These are phyloP conservation scores for Sapajus apella DNA, from an alignment of 2,113 vertebrate genomes.

Conservation along the genomic window DNA sequence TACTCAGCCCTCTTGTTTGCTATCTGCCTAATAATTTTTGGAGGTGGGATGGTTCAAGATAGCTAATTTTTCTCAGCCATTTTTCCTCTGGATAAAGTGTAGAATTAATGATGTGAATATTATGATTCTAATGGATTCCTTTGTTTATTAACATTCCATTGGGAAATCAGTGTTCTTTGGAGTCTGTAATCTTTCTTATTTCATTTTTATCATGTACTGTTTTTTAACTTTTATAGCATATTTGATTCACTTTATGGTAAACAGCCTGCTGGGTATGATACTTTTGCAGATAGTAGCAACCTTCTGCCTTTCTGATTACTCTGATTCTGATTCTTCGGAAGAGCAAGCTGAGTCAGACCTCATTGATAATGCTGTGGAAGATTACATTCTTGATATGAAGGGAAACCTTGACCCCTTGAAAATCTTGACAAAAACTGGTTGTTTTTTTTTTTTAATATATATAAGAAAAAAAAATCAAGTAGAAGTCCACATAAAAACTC, in stretches of 20 bases:
- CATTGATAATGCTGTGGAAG: background rate
- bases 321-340: background rate
- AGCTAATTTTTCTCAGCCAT: background rate
- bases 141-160: background rate
- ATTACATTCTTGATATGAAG: background rate
- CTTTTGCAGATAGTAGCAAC: background rate
- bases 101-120: background rate
- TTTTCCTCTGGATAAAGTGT: background rate
- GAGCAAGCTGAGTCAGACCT: background rate
- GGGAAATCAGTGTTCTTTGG: background rate
- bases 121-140: background rate
- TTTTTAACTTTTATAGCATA: background rate
- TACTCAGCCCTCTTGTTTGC: background rate
- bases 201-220: background rate
- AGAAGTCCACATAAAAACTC: background rate
- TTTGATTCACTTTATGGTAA: background rate
- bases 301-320: background rate
- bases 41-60: background rate
- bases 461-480: background rate
- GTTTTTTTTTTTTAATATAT: background rate
- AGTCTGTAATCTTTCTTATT: background rate
- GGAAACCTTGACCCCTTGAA: background rate
- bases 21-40: background rate
- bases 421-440: background rate
- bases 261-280: background rate